These are phyloP conservation scores for Phalacrocorax pelagicus DNA, from an alignment of 2,113 vertebrate genomes.

Conservation along the genomic window DNA sequence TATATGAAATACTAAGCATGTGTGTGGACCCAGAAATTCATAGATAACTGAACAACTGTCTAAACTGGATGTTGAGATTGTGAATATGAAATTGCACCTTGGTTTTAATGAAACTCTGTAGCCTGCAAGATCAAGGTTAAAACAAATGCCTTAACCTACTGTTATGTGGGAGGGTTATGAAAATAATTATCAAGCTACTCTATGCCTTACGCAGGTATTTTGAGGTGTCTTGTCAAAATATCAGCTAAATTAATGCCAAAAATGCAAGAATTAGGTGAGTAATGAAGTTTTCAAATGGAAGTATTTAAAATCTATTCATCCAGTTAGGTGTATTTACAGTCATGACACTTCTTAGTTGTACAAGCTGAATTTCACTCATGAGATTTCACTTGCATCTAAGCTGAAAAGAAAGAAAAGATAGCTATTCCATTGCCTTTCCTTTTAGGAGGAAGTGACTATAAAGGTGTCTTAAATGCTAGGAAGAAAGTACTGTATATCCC, in stretches of 20 bases:
- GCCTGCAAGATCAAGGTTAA: neutral
- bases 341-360: neutral
- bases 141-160: conserved; percentile 20
- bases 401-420: neutral
- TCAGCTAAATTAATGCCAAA: neutral
- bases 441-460: neutral
- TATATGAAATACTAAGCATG: neutral
- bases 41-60: neutral
- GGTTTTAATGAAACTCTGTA: neutral
- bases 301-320: neutral
- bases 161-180: conserved; percentile 27
- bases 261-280: neutral
- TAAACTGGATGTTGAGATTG: neutral
- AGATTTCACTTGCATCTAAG: neutral
- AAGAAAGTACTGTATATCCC: neutral
- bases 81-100: neutral
- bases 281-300: neutral
- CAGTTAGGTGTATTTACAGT: neutral
- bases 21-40: neutral
- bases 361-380: neutral
- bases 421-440: neutral
- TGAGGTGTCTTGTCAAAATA: conserved; percentile 40
- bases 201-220: neutral
- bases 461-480: neutral
- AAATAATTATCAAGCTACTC: conserved; percentile 1